Evolutionary conservation across 2,888 invertebrate genomes (phyloP), one percentile per base, ranked within the genome.

Genomic region (Chloroclysta siterata): DNA sequence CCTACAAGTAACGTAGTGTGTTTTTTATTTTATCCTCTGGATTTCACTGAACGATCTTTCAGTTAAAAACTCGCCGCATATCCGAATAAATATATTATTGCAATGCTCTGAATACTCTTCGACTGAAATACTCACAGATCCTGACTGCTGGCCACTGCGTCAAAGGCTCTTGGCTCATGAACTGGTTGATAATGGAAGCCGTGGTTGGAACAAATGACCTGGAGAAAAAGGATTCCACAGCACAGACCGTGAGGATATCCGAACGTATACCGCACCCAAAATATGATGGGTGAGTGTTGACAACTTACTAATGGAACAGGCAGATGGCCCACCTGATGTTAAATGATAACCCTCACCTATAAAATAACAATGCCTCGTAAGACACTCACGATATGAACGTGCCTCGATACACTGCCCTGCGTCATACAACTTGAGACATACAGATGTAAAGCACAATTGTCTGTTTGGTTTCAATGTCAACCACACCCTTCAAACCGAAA

Each of bases 91-190:
- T 10, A 36, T 5, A 36, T n/a, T n/a, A n/a, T n/a, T n/a, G n/a
- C n/a, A 17, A 17, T 10, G 17, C 17, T 17, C 8, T 17, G 13
- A 22, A 22, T 29, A 47, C 63, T 33, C 60, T 22, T 47, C 47
- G 1, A 8, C 17, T 41, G 47, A 14, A 41, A 33, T 17, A 17
- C 14, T 48, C 39, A 17, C 41, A 65, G 57, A 53, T 65, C 7
- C 69, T 94, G 5, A 88, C 93, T 51, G 93, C 94, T 13, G 93
- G 84, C 0, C 93, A 93, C 71, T 94, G 93, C 48, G 75, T 88
- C 0, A 72, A 77, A 15, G 88, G 86, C 15, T 87, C 88, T 0
- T 88, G 84, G 78, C 62, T 87, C 11, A 71, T 83, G 15, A 81
- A 78, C 70, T 87, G 88, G 85, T 72, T 90, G 0, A 85, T 88